phyloP scores from a whole-genome alignment of 1,140 invertebrate species.

The Leptopilina clavipes region DNA sequence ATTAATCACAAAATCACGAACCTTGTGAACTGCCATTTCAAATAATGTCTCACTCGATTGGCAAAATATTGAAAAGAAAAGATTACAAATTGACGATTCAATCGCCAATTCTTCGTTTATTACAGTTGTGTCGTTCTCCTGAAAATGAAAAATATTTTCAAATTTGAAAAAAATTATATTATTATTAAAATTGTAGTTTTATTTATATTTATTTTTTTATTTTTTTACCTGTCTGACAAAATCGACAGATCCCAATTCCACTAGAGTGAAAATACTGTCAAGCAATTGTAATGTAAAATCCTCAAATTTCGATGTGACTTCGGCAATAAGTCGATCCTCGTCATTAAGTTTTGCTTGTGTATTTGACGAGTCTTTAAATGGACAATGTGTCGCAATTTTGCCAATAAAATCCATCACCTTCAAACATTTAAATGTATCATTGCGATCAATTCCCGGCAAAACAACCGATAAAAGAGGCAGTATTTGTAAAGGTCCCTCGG shows the following conservation, averaged over 20 bases:
- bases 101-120: conserved; percentile 83
- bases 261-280: conserved; percentile 83
- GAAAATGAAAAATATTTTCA: background rate
- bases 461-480: conserved; percentile 86
- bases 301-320: conserved; percentile 89
- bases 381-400: conserved; percentile 84
- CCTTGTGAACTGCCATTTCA: conserved; percentile 83
- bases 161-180: background rate
- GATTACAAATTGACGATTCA: conserved; percentile 80
- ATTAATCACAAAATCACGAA: conserved; percentile 83
- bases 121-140: conserved; percentile 63
- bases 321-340: conserved; percentile 84
- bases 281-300: conserved; percentile 92
- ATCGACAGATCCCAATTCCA: conserved; percentile 84
- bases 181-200: too few relatives aligned
- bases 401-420: conserved; percentile 87
- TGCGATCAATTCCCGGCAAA: conserved; percentile 92
- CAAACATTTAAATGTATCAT: conserved; percentile 90
- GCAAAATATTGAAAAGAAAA: conserved; percentile 62
- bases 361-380: conserved; percentile 89
- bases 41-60: conserved; percentile 76
- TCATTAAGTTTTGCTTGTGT: conserved; percentile 81
- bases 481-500: conserved; percentile 87
- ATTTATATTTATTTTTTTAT: too few relatives aligned
- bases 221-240: conserved; percentile 77